phyloP scores from a whole-genome alignment of 1,140 invertebrate species.

The Lepidotrigona ventralis region DNA sequence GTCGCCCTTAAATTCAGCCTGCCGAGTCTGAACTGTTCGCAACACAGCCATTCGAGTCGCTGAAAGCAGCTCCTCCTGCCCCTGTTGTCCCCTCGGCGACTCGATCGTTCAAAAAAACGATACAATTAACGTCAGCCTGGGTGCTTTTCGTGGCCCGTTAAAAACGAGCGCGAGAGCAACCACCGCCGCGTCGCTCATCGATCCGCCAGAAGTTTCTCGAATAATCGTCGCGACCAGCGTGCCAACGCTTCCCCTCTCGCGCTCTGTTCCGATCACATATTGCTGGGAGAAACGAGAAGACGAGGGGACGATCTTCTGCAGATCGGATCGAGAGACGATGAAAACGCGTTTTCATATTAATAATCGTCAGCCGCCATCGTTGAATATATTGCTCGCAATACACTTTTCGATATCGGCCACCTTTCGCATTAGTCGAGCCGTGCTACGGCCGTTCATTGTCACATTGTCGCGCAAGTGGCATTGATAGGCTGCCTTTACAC shows the following conservation, averaged over 20 bases:
- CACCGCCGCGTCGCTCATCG: background rate
- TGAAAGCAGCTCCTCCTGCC: background rate
- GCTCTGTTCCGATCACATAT: background rate
- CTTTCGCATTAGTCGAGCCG: slow-evolving; percentile 66
- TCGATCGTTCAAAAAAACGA: slow-evolving; percentile 46
- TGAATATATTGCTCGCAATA: slow-evolving; percentile 51
- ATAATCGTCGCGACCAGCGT: slow-evolving; percentile 12
- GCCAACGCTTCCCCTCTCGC: background rate
- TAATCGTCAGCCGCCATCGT: slow-evolving; percentile 56
- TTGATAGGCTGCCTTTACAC: slow-evolving; percentile 55
- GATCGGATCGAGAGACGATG: slow-evolving; percentile 13
- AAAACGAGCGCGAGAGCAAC: slow-evolving; percentile 39
- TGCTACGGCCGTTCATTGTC: slow-evolving; percentile 57
- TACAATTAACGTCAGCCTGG: slow-evolving; percentile 44
- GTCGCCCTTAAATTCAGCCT: slow-evolving; percentile 37
- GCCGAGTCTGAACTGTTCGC: slow-evolving; percentile 7
- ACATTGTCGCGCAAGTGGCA: slow-evolving; percentile 66
- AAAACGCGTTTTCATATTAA: slow-evolving; percentile 55
- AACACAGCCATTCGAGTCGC: slow-evolving; percentile 1
- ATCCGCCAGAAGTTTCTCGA: slow-evolving; percentile 8
- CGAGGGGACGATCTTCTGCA: background rate
- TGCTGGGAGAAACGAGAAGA: background rate
- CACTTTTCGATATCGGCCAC: slow-evolving; percentile 49
- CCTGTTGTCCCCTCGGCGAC: background rate
- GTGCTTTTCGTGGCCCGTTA: slow-evolving; percentile 30